Evolutionary conservation across 1,140 invertebrate species (phyloP), one percentile per base, ranked within the genome.

Genomic region (Trichoplusia ni): DNA sequence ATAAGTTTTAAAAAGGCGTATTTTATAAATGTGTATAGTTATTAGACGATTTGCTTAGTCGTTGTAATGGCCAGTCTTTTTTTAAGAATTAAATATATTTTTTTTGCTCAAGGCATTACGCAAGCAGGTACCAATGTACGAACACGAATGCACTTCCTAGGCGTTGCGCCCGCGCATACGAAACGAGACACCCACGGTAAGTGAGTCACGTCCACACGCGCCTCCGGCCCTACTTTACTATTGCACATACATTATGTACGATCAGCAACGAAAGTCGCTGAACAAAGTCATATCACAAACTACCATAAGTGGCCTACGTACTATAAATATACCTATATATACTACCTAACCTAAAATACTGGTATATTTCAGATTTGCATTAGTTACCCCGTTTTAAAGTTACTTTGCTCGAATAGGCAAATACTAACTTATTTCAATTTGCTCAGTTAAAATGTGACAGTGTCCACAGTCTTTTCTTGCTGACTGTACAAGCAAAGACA

Each of bases 121-220:
- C 60, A 53, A 59, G 54, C 54, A 54, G 59, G 35, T 72, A 69
- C 21, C 51, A 42, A 51, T 70, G 49, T 66, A 67, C 42, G 49
- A 62, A 79, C 71, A 78, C 61, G 64, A 81, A 71, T 83, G 82
- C 82, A 83, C 73, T 86, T 86, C 82, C 82, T 86, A 83, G 79
- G 62, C 67, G 65, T 65, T 79, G 77, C 76, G 80, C 47, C 54
- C 21, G 71, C 72, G 84, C 82, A 84, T 86, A 79, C 80, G 37
- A 71, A 84, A 83, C 75, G 75, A 81, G 71, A 76, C 73, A 71
- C 79, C 77, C 66, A 82, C 81, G 53, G 46, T 25, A 42, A 69
- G 51, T 84, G 81, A 86, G 65, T 86, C 84, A 86, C 74, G 66
- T 67, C 60, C 42, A 44, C 56, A 62, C 47, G 19, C 59, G 35